Evolutionary conservation across 1,140 invertebrate species (phyloP).

Genomic region (Leptinotarsa defecta): DNA sequence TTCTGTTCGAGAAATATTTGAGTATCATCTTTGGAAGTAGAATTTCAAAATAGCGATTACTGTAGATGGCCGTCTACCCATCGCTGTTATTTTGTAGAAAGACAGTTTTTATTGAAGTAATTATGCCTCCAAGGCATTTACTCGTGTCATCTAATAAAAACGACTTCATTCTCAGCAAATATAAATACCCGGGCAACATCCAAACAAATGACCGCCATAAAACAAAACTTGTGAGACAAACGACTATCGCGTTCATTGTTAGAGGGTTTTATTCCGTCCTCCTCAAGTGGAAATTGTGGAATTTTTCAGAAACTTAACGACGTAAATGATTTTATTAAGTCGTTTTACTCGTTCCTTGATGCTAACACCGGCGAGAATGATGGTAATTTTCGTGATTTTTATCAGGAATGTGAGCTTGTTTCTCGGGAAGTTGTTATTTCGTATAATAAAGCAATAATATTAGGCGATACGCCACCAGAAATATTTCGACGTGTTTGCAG

Average conservation of each 20-base stretch:
- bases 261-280: conserved; percentile 19
- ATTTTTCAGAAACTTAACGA: conserved; percentile 13
- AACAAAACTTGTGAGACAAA: conserved; percentile 31
- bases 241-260: conserved; percentile 29
- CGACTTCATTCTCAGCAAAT: not conserved
- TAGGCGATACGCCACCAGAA: not conserved
- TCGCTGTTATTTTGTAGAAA: not conserved
- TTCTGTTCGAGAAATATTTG: no score
- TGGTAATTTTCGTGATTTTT: conserved; percentile 13
- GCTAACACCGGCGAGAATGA: conserved; percentile 2
- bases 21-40: no score
- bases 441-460: conserved; percentile 17
- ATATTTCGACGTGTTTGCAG: conserved; percentile 3
- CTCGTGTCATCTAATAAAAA: not conserved
- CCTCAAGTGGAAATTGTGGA: conserved; percentile 9
- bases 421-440: conserved; percentile 6
- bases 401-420: conserved; percentile 8
- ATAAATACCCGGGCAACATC: not conserved
- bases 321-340: conserved; percentile 19
- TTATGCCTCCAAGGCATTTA: not conserved
- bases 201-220: conserved; percentile 18
- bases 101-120: not conserved
- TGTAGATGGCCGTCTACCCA: no score
- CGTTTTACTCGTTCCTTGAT: conserved; percentile 2
- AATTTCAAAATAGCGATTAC: no score